These are phyloP conservation scores for Macropis europaea DNA, from an alignment of 2,888 invertebrate genomes.

Conservation along the genomic window DNA sequence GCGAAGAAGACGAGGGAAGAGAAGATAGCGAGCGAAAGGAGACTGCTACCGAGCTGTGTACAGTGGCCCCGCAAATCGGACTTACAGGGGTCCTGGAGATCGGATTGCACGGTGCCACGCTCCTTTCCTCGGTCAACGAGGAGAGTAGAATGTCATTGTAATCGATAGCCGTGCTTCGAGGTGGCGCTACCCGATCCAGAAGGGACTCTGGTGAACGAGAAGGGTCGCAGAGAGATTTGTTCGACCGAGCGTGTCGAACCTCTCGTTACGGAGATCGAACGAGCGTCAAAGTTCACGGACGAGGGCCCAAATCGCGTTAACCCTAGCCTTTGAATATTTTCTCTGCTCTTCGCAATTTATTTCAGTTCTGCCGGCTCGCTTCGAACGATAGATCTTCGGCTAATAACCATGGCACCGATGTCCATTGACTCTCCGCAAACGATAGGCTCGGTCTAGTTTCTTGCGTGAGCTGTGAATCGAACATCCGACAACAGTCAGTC, in stretches of 20 bases:
- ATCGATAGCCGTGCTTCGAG: conserved; percentile 28
- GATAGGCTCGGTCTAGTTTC: no score
- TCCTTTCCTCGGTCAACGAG: not conserved
- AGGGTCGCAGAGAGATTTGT: conserved; percentile 6
- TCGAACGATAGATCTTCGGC: no score
- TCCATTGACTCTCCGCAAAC: no score
- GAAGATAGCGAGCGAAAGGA: conserved; percentile 15
- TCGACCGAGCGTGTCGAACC: conserved; percentile 4
- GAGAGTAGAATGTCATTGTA: conserved; percentile 30
- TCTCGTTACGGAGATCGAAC: not conserved
- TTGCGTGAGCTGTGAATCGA: no score
- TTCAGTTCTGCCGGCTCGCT: no score
- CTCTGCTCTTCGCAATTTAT: no score
- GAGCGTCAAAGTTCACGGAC: not conserved
- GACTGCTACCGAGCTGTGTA: conserved; percentile 25
- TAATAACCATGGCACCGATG: no score
- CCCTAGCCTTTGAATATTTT: no score
- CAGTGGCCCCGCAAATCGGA: conserved; percentile 33
- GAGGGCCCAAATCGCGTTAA: no score
- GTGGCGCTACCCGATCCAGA: conserved; percentile 22
- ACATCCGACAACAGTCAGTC: no score
- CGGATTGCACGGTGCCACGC: conserved; percentile 15
- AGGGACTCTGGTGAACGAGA: conserved; percentile 15
- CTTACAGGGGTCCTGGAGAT: conserved; percentile 16
- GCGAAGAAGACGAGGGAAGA: not conserved